Conservation (phyloP, 2,888 invertebrate species). For the Philonicus albiceps region DNA sequence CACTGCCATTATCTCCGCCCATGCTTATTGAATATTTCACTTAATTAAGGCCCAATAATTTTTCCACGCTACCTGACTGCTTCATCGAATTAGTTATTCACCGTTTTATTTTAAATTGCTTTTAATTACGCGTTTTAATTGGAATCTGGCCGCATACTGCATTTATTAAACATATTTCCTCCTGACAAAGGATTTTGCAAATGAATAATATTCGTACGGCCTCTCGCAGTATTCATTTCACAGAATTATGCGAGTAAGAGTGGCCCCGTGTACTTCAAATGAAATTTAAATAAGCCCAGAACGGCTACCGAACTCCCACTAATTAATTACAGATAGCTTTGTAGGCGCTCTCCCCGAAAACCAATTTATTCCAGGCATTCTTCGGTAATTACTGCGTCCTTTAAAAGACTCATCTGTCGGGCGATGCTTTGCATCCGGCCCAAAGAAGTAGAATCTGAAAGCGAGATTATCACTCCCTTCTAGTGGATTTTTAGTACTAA, state of each 20-base stretch:
- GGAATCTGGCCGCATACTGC: not conserved
- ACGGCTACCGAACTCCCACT: not conserved
- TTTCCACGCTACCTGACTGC: not conserved
- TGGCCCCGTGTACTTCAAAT: not conserved
- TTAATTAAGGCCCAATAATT: not conserved
- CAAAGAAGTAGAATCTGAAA: not conserved
- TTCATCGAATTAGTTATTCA: not conserved
- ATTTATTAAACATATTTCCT: not conserved
- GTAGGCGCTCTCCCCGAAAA: not conserved
- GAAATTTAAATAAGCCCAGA: not conserved
- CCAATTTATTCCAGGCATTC: not conserved
- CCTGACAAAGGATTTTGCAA: not conserved
- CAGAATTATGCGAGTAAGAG: not conserved
- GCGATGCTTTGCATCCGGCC: not conserved
- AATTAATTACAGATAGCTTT: not conserved
- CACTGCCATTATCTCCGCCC: not conserved
- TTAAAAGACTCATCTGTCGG: not conserved
- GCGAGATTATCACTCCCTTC: not conserved
- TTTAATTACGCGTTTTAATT: not conserved
- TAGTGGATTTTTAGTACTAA: not conserved
- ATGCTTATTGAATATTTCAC: not conserved
- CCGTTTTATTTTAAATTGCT: not conserved
- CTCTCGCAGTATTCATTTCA: not conserved
- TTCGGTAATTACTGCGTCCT: not conserved
- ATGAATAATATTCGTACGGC: not conserved